Percentiles rank a stretch among this genome's conserved stretches.
phyloP scores from a whole-genome alignment of 2,797 vertebrate species.

The Trachurus trachurus region DNA sequence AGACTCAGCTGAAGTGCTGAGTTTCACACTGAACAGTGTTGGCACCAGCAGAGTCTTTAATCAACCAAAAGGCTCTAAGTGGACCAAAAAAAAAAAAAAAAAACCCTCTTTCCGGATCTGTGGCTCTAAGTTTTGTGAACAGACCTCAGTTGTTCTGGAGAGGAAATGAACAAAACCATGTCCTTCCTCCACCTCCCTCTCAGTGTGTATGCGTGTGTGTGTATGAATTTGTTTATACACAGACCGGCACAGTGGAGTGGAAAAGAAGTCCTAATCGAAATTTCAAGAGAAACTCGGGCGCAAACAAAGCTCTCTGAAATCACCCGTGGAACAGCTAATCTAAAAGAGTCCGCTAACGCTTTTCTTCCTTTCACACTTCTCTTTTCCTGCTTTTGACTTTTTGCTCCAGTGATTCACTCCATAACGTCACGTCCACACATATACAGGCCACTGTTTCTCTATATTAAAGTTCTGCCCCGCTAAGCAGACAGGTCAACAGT shows the following conservation, averaged over 20 bases:
- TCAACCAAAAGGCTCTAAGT: conserved; percentile 54
- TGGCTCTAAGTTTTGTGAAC: conserved; percentile 40
- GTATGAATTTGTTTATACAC: conserved; percentile 44
- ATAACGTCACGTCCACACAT: not conserved
- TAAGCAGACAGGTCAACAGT: conserved; percentile 33
- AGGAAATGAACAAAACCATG: conserved; percentile 62
- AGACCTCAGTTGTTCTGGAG: conserved; percentile 40
- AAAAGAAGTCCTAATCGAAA: conserved; percentile 67
- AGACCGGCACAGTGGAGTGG: conserved; percentile 22
- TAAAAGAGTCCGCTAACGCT: conserved; percentile 58
- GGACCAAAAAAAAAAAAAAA: conserved; percentile 26
- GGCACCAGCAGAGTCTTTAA: conserved; percentile 51
- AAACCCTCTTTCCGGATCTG: conserved; percentile 52
- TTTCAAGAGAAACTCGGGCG: conserved; percentile 59
- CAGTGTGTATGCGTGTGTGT: not conserved
- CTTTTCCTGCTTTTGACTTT: conserved; percentile 47
- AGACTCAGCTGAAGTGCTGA: conserved; percentile 34
- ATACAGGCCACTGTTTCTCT: conserved; percentile 11
- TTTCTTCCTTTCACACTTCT: conserved; percentile 44
- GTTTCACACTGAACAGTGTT: conserved; percentile 54
- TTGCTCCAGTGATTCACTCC: conserved; percentile 18
- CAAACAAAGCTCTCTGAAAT: conserved; percentile 65
- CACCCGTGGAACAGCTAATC: conserved; percentile 65
- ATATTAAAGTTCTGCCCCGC: conserved; percentile 8
- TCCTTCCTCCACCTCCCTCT: conserved; percentile 25